Evolutionary conservation across 2,113 vertebrate genomes (phyloP).

Genomic region (Marmota monax): DNA sequence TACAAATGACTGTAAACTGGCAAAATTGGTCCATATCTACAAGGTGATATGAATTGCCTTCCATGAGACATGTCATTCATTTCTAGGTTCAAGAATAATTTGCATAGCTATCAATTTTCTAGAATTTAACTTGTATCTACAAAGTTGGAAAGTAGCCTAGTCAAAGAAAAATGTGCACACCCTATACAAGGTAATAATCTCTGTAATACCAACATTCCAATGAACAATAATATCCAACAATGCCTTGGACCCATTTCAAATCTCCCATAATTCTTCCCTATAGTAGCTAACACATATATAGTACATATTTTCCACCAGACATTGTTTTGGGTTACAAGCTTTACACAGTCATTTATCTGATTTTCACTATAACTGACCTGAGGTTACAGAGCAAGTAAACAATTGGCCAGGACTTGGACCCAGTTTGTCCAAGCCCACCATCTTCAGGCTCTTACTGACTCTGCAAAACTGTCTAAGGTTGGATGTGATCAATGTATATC

Average conservation of each 20-base stretch:
- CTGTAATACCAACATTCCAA: background rate
- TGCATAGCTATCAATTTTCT: background rate
- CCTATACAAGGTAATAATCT: background rate
- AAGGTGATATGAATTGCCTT: background rate
- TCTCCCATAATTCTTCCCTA: background rate
- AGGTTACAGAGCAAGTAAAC: background rate
- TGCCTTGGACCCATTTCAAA: background rate
- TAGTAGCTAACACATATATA: rapidly evolving
- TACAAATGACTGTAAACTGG: background rate
- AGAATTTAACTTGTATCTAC: background rate
- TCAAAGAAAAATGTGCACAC: background rate
- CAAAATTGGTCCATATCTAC: background rate
- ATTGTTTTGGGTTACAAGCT: background rate
- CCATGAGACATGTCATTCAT: background rate
- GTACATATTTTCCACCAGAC: too few relatives aligned
- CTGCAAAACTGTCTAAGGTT: background rate
- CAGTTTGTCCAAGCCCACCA: rapidly evolving
- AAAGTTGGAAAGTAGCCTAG: background rate
- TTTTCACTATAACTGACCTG: background rate
- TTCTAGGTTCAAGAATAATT: background rate
- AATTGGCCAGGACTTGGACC: background rate
- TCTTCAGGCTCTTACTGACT: background rate
- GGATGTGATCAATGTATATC: rapidly evolving
- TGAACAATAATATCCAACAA: background rate
- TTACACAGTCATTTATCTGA: background rate